These are phyloP conservation scores for Vidua macroura DNA, from an alignment of 2,113 vertebrate genomes.

Conservation along the genomic window DNA sequence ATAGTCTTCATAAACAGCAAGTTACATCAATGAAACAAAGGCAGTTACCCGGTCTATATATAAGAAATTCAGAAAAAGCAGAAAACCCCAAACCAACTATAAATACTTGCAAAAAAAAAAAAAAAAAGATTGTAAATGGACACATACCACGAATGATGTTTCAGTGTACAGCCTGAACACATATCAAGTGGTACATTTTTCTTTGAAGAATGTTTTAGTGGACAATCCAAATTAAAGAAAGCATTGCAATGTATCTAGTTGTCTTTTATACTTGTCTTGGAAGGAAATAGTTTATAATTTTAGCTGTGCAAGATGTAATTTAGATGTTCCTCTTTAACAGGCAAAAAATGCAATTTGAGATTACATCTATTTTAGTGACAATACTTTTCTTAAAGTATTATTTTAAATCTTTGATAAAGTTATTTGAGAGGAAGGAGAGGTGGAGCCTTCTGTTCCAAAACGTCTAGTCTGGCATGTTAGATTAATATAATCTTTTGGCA, in stretches of 20 bases:
- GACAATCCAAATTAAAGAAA: not conserved
- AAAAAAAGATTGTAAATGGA: not conserved
- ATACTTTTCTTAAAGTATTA: not conserved
- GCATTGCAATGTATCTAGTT: not conserved
- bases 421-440: not conserved
- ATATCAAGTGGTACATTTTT: not conserved
- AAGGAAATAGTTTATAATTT: not conserved
- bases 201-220: not conserved
- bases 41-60: not conserved
- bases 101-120: not conserved
- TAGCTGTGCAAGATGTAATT: not conserved
- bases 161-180: not conserved
- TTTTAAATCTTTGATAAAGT: not conserved
- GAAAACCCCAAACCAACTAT: not conserved
- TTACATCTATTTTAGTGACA: not conserved
- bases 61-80: not conserved
- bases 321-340: not conserved
- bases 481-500: not conserved
- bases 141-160: not conserved
- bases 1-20: not conserved
- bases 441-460: not conserved
- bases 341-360: not conserved
- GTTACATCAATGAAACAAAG: not conserved
- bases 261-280: not conserved
- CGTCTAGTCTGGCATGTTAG: not conserved